These are phyloP conservation scores for Erpobdella octoculata DNA, from an alignment of 2,888 invertebrate genomes.

Conservation along the genomic window DNA sequence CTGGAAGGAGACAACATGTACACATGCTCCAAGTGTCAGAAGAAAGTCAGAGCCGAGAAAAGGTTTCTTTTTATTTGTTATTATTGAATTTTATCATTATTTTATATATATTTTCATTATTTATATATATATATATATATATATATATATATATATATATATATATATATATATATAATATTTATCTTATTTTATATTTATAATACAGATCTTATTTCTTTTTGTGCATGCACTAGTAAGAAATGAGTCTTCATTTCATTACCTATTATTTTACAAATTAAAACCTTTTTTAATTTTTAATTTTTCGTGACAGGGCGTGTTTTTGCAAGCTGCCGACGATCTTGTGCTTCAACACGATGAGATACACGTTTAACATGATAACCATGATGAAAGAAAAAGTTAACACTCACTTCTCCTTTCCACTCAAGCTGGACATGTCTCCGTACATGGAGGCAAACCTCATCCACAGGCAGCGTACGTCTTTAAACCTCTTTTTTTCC, in stretches of 20 bases:
- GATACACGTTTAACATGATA: conserved; percentile 92
- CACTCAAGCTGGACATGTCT: conserved; percentile 83
- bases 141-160: not conserved
- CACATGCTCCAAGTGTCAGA: conserved; percentile 87
- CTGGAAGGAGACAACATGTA: conserved; percentile 95
- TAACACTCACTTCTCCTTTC: conserved; percentile 92
- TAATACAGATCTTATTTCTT: not conserved
- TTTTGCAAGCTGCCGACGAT: conserved; percentile 79
- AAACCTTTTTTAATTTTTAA: not conserved
- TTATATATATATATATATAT: no score
- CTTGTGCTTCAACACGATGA: conserved; percentile 90
- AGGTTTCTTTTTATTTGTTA: conserved; percentile 54
- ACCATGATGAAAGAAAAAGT: conserved; percentile 95
- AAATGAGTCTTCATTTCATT: no score
- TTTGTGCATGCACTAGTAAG: not conserved
- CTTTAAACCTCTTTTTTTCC: no score
- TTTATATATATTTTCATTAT: no score
- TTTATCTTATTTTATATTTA: not conserved
- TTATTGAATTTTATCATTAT: not conserved
- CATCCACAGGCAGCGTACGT: conserved; percentile 34
- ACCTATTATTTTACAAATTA: not conserved
- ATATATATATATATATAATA: not conserved
- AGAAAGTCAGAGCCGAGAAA: conserved; percentile 89
- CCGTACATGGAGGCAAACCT: conserved; percentile 86
- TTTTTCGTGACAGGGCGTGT: conserved; percentile 1